Conservation (phyloP, 1,140 invertebrate species). For the Pollicipes pollicipes region DNA sequence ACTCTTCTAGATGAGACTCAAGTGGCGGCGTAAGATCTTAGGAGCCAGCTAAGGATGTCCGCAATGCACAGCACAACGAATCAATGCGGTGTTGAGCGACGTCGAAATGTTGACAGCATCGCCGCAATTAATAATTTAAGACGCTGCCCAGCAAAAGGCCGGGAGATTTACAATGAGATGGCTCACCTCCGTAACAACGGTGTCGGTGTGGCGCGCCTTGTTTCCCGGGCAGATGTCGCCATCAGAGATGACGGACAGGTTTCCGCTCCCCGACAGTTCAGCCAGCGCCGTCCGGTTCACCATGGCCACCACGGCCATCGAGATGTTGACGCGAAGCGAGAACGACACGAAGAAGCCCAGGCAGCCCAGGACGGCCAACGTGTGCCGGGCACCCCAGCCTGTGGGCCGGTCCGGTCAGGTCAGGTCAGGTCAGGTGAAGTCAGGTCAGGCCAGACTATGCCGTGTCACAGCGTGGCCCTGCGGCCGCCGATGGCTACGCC, state of each 20-base stretch:
- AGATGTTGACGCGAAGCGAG: conserved; percentile 70
- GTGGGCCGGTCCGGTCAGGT: not conserved
- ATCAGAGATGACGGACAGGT: not conserved
- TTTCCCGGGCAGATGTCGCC: not conserved
- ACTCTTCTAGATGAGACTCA: too few relatives aligned
- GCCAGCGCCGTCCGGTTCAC: conserved; percentile 29
- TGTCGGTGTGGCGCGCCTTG: not conserved
- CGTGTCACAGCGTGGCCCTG: too few relatives aligned
- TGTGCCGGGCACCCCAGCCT: conserved; percentile 30
- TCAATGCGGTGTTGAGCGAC: too few relatives aligned
- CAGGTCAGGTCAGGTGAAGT: not conserved
- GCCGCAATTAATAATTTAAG: too few relatives aligned
- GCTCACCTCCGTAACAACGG: not conserved
- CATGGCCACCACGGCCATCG: conserved; percentile 73
- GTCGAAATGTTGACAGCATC: too few relatives aligned
- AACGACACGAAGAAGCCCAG: conserved; percentile 68
- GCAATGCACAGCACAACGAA: too few relatives aligned
- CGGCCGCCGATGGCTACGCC: too few relatives aligned
- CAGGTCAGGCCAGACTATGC: not conserved
- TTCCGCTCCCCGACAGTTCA: not conserved
- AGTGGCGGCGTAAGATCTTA: too few relatives aligned
- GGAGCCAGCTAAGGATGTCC: too few relatives aligned
- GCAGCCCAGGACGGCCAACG: conserved; percentile 51
- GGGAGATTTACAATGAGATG: too few relatives aligned
- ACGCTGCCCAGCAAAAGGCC: too few relatives aligned